phyloP scores from a whole-genome alignment of 2,797 vertebrate genomes.

The Karalla daura region DNA sequence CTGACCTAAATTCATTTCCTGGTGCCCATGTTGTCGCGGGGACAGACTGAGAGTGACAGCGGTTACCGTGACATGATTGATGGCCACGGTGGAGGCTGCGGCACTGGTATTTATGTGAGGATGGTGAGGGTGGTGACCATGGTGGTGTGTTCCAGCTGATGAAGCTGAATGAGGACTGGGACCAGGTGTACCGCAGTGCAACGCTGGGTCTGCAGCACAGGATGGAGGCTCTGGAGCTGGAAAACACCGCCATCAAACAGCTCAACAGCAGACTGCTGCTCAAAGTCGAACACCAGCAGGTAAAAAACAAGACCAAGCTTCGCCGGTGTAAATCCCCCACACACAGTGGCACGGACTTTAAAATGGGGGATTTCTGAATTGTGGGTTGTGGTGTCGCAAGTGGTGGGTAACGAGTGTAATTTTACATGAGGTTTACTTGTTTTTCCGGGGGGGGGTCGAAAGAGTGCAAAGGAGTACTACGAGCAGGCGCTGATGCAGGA shows the following conservation, averaged over 20 bases:
- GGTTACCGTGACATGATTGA: not conserved
- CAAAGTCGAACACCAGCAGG: conserved; percentile 86
- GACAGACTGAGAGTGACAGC: not conserved
- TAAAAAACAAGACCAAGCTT: conserved; percentile 47
- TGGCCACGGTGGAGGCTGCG: conserved; percentile 4
- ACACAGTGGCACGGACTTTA: not conserved
- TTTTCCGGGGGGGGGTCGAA: conserved; percentile 31
- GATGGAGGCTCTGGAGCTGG: conserved; percentile 75
- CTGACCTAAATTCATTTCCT: conserved; percentile 34
- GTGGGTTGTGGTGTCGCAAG: not conserved
- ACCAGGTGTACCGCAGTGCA: conserved; percentile 84
- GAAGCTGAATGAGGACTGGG: conserved; percentile 89
- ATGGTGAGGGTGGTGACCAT: too few species aligned
- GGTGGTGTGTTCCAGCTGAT: conserved; percentile 81
- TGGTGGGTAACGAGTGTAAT: not conserved
- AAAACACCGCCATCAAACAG: conserved; percentile 79
- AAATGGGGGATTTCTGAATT: conserved; percentile 9
- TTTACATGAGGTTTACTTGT: conserved; percentile 16
- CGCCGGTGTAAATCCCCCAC: not conserved
- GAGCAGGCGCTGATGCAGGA: conserved; percentile 85
- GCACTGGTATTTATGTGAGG: conserved; percentile 15
- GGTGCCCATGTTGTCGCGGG: conserved; percentile 1
- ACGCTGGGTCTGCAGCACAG: conserved; percentile 81
- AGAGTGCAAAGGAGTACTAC: conserved; percentile 82
- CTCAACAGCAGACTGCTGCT: conserved; percentile 81